Evolutionary conservation across 2,797 vertebrate genomes (phyloP), one percentile per base, ranked within the genome.

Genomic region (Sarcophilus harrisii): DNA sequence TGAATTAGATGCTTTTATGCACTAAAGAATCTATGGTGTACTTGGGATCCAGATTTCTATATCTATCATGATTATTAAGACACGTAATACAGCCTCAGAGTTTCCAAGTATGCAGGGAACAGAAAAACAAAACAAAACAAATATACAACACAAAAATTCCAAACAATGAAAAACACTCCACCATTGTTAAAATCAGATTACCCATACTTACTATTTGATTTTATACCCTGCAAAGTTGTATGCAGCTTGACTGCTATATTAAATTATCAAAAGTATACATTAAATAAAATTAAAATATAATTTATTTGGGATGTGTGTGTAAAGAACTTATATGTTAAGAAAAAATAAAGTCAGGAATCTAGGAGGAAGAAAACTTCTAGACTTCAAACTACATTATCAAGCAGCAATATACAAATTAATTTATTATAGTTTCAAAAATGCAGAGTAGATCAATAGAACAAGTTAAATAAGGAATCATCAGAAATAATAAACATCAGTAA

Each of bases 121-220:
- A 57, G 38, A 73, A 87, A 94, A 89, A 91, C 2, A 89, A 0
- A 58, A 55, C 54, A 55, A 55, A 55, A 55, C 54, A 55, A 55
- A 55, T 10, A 54, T 55, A 55, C 9, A 55, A 54, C 54, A 54
- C 54, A 54, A 54, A 54, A 55, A 55, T 54, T 55, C 54, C 54
- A 10, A 55, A 55, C 54, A 54, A 54, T 54, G 9, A 54, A 54
- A 54, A 54, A 1, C 54, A 9, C 9, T 24, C 24, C 32, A 54
- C 55, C 49, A 1, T 0, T 93, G 87, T 92, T 55, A 94, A 92
- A 92, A 5, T 49, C 4, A 55, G 73, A 91, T 0, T 4, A 21
- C 52, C 60, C 16, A 24, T 94, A 59, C 3, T 55, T 91, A 57
- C 92, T 27, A 57, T 91, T 14, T 91, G 95, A n/a, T 32, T 96